Base-by-base conservation (phyloP, 1,140 invertebrate genomes). In the Whitmania pigra region DNA sequence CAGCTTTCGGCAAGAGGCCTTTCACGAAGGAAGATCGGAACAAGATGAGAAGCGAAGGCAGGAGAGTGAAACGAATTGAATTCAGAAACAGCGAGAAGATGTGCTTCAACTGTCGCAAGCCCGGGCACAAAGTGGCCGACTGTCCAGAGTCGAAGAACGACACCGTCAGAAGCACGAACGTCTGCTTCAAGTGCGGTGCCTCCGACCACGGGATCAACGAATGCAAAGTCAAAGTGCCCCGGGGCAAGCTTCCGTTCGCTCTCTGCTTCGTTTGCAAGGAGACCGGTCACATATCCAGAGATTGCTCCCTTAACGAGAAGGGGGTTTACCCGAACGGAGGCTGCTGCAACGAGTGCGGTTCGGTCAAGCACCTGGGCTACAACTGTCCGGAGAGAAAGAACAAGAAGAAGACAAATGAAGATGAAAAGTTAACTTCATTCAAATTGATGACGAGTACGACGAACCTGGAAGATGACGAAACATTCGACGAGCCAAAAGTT, bases 271-370 rank as follows among this genome's bases (percentile, higher is more conserved):
- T 78, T 27, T 78, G 77, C 67, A 72, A 75, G 55, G 53, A 77
- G 70, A 68, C 69, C 22, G 77, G 77, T 11, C 77, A 78, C 74
- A 63, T 78, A 15, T 78, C 77, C 11, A 57, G 75, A 43, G 75
- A 77, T n/a, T 78, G 77, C 71, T 70, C 74, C 18, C 69, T 77
- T 27, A 78, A 78, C 69, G 25, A 63, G 0, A 88, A 87, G 77
- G 90, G 90, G 18, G 80, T 91, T 20, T 93, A 91, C 84, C 90
- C 90, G 1, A 86, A 89, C 80, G 90, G 77, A 17, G 90, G 90
- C 15, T 79, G 80, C 53, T 93, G 90, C 79, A 88, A 88, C 76
- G 80, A 87, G 4, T 92, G 90, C 83, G 89, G 89, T 40, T 89
- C 89, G 80, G 87, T 90, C 3, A 89, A 88, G 25, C 90, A 92